Evolutionary conservation across 2,888 invertebrate genomes (phyloP).

Genomic region (Margaritifera margaritifera): DNA sequence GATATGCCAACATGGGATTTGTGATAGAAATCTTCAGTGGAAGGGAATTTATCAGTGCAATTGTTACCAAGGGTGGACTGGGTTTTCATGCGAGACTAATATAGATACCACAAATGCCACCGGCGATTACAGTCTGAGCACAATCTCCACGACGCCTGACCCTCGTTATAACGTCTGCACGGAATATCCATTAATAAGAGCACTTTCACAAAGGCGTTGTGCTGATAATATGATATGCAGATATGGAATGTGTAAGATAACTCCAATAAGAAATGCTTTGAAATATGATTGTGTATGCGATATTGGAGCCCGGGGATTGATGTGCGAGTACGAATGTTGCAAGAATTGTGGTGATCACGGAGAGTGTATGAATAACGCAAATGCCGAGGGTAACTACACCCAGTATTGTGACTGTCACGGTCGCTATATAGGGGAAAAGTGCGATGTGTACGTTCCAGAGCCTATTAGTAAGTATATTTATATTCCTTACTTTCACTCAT

Average conservation of each 20-base stretch:
- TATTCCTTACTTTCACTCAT: neutral
- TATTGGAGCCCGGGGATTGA: too few species aligned
- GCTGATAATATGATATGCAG: too few species aligned
- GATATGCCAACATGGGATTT: too few species aligned
- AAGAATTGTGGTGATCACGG: slow-evolving; percentile 31
- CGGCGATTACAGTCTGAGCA: too few species aligned
- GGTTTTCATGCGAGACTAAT: slow-evolving; percentile 24
- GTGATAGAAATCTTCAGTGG: neutral
- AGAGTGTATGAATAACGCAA: slow-evolving; percentile 10
- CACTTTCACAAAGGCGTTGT: too few species aligned
- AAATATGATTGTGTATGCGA: too few species aligned
- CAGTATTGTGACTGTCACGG: slow-evolving; percentile 42
- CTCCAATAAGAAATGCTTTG: too few species aligned
- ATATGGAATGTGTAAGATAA: too few species aligned
- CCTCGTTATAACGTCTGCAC: too few species aligned
- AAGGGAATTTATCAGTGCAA: slow-evolving; percentile 22
- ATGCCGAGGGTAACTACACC: slow-evolving; percentile 19
- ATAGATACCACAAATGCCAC: too few species aligned
- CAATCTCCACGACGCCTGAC: too few species aligned
- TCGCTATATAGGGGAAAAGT: slow-evolving; percentile 39
- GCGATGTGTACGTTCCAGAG: slow-evolving; percentile 35
- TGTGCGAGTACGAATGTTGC: slow-evolving; percentile 15
- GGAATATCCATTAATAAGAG: too few species aligned
- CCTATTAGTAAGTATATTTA: slow-evolving; percentile 26
- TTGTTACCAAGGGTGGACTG: slow-evolving; percentile 30